phyloP scores from a whole-genome alignment of 2,888 invertebrate species.

The Erynnis tages region DNA sequence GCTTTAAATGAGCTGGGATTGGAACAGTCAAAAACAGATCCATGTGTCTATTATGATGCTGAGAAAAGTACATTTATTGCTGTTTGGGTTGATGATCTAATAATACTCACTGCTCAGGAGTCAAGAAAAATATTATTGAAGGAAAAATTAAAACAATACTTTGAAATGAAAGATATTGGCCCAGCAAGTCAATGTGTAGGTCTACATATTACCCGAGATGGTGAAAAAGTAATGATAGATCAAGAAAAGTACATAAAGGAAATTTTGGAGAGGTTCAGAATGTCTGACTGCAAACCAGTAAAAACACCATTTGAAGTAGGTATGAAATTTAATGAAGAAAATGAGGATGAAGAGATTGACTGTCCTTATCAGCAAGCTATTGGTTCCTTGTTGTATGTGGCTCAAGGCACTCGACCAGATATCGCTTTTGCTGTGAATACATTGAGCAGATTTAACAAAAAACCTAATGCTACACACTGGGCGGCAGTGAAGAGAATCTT shows the following conservation, averaged over 20 bases:
- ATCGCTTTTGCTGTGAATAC: slow-evolving; percentile 23
- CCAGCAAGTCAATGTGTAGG: slow-evolving; percentile 22
- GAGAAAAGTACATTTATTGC: slow-evolving; percentile 21
- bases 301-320: slow-evolving; percentile 19
- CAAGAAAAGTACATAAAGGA: slow-evolving; percentile 29
- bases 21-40: slow-evolving; percentile 28
- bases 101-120: slow-evolving; percentile 20
- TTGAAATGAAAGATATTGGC: slow-evolving; percentile 30
- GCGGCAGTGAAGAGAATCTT: slow-evolving; percentile 31
- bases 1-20: slow-evolving; percentile 25
- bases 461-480: slow-evolving; percentile 20
- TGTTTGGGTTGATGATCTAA: slow-evolving; percentile 34
- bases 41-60: slow-evolving; percentile 28
- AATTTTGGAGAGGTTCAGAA: slow-evolving; percentile 22
- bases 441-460: slow-evolving; percentile 23
- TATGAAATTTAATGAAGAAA: neutral
- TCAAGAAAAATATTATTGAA: slow-evolving; percentile 11
- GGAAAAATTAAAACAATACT: slow-evolving; percentile 1
- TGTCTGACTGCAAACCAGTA: slow-evolving; percentile 26
- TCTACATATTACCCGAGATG: slow-evolving; percentile 5
- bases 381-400: slow-evolving; percentile 20
- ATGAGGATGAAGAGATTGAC: neutral
- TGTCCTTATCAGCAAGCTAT: slow-evolving; percentile 8
- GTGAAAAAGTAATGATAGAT: slow-evolving; percentile 20
- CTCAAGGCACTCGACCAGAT: slow-evolving; percentile 28